phyloP scores from a whole-genome alignment of 2,888 invertebrate species.

The Protonemura montana region DNA sequence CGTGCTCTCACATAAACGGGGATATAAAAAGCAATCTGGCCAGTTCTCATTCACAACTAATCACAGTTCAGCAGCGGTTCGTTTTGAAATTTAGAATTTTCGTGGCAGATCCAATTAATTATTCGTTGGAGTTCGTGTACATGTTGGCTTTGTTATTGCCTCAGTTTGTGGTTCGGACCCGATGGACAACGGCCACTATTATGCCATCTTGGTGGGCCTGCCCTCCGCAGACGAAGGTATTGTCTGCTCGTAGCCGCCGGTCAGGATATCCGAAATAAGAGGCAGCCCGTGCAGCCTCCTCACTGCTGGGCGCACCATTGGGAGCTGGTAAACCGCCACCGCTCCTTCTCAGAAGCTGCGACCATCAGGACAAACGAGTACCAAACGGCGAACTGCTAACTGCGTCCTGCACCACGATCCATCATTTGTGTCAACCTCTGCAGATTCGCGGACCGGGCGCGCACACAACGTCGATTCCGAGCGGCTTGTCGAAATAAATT shows the following conservation, averaged over 20 bases:
- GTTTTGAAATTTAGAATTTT: background rate
- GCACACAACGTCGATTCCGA: background rate
- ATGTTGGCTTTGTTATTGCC: background rate
- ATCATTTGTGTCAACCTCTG: background rate
- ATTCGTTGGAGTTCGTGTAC: background rate
- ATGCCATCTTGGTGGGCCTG: background rate
- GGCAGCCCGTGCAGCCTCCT: background rate
- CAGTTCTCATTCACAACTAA: background rate
- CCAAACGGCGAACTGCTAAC: background rate
- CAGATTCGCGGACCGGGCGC: background rate
- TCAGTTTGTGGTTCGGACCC: background rate
- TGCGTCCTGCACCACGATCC: background rate
- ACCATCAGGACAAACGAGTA: background rate
- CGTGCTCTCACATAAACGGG: too few relatives aligned
- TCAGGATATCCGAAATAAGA: background rate
- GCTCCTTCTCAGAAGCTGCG: background rate
- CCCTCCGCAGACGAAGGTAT: slow-evolving; percentile 12
- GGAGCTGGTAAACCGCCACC: background rate
- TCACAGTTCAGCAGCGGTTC: background rate
- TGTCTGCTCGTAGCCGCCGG: background rate
- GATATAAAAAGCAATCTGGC: too few relatives aligned
- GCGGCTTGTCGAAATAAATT: background rate
- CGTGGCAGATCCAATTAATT: too few relatives aligned
- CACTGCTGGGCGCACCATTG: background rate
- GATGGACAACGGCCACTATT: background rate